A percentile compares a stretch with the other conserved stretches of the same genome.
phyloP scores from a whole-genome alignment of 2,888 invertebrate genomes.

The Gibbula magus region DNA sequence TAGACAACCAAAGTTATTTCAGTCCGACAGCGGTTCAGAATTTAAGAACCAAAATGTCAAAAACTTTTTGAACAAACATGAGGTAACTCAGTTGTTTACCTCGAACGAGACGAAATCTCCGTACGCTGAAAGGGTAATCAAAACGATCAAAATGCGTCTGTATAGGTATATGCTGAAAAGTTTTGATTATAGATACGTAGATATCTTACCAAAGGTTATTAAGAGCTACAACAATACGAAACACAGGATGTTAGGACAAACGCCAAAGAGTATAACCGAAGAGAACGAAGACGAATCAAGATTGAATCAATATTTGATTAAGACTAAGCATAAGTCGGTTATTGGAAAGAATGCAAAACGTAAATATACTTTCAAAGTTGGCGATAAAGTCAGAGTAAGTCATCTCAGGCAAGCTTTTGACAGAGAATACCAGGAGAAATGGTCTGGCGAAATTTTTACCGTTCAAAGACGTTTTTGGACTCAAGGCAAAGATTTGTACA shows the following conservation, averaged over 20 bases:
- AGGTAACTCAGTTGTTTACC: constrained; percentile 31
- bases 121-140: constrained; percentile 40
- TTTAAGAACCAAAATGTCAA: constrained; percentile 25
- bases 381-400: constrained; percentile 6
- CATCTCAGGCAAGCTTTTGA: constrained; percentile 30
- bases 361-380: neutral
- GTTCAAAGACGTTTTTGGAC: constrained; percentile 23
- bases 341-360: neutral
- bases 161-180: constrained; percentile 36
- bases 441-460: constrained; percentile 40
- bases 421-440: constrained; percentile 40
- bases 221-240: constrained; percentile 38
- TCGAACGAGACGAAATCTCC: constrained; percentile 35
- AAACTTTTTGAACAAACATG: constrained; percentile 7
- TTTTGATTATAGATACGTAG: constrained; percentile 32
- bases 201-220: constrained; percentile 30
- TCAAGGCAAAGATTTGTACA: constrained; percentile 37
- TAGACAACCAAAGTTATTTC: neutral
- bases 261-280: neutral
- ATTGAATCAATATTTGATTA: neutral
- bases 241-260: constrained; percentile 29
- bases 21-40: neutral
- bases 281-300: neutral
- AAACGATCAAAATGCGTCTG: constrained; percentile 38
- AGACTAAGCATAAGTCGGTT: neutral